Base-by-base conservation (phyloP, 2,797 vertebrate genomes). In the Pangasius djambal region DNA sequence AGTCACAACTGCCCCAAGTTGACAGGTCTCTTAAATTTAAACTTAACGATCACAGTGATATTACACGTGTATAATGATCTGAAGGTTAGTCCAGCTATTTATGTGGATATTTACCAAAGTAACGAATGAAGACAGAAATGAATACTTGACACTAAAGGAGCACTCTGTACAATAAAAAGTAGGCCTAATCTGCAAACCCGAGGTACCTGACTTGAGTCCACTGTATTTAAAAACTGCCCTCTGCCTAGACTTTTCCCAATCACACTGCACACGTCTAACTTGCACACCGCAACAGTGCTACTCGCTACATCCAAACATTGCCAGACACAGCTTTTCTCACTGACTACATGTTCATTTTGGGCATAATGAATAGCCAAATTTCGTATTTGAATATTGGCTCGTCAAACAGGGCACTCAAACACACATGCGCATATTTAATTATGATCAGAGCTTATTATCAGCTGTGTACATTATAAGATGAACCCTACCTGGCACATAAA, bases 401-500 rank as follows among this genome's bases (percentile, higher is more conserved):
- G 7, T 78, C 13, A 78, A 52, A 48, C 9, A 50, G 28, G 12
- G 44, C 7, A 2, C 12, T 50, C 2, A 3, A 50, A 55, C 18
- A 31, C 77, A 6, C 20, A 22, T 0, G 8, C 3, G 34, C 50
- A 20, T 7, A 7, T 13, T 6, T 3, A 20, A 72, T 20, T 72
- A 9, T 22, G 10, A 77, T 31, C 28, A n/a, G 28, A 78, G 52
- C 6, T 28, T 3, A 50, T 2, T 44, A 50, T 34, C n/a, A 55
- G 63, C 63, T 34, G n/a, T 57, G 31, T 37, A 34, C 7, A 85
- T 52, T 15, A 85, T 25, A 34, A 74, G 1, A 86, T 61, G 6
- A 77, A 48, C 74, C 0, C 25, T 55, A 98, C 97, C 98, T 94
- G 98, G 97, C 92, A 99, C 98, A 90, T 98, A 98, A 92, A 98